Conservation (phyloP, 2,797 vertebrate species). For the Cossypha dichroa region DNA sequence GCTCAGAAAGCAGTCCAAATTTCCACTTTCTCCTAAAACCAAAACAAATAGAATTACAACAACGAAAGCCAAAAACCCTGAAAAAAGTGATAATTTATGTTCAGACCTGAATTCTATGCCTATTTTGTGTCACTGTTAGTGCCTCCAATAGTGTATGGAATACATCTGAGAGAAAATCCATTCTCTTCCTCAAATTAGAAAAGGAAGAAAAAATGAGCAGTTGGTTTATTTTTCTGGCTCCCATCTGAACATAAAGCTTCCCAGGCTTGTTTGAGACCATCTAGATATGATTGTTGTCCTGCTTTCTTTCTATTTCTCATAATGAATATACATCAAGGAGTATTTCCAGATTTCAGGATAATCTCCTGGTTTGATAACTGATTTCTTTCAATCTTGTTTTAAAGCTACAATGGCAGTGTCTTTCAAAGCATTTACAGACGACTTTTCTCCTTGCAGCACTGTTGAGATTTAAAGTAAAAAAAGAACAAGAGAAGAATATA, state of each 20-base stretch:
- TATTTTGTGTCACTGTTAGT: neutral
- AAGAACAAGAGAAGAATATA: neutral
- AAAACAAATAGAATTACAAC: neutral
- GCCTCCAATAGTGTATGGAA: neutral
- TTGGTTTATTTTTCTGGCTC: constrained; percentile 13
- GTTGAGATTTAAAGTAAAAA: neutral
- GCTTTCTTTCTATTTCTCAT: neutral
- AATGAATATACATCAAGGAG: neutral
- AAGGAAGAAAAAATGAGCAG: neutral
- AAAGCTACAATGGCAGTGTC: neutral
- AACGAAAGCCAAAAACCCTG: neutral
- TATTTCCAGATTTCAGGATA: neutral
- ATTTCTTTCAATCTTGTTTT: neutral
- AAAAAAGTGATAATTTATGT: neutral
- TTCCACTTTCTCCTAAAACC: neutral
- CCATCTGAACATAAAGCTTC: neutral
- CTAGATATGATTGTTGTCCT: neutral
- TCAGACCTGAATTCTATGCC: neutral
- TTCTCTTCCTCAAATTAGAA: neutral
- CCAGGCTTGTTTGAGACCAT: neutral
- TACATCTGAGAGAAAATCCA: neutral
- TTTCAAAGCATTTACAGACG: neutral
- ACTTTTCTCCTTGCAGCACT: neutral
- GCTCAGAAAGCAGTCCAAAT: neutral
- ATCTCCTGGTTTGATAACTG: neutral